Percentiles rank a stretch among this genome's conserved stretches.
phyloP scores from a whole-genome alignment of 1,140 invertebrate genomes.

The Magallana angulata region DNA sequence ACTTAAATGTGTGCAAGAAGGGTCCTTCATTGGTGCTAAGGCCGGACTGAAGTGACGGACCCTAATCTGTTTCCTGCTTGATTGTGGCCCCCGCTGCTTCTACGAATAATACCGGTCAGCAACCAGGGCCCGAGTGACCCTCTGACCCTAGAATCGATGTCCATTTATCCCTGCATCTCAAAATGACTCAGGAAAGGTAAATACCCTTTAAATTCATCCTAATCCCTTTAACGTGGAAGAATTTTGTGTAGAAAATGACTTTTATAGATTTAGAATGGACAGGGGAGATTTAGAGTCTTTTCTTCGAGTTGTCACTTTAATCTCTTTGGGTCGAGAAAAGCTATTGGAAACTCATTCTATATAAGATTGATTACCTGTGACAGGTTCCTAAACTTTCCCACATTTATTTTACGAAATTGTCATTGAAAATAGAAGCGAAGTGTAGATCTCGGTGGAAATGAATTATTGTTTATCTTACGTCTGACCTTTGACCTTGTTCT shows the following conservation, averaged over 20 bases:
- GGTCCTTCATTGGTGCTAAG: not conserved
- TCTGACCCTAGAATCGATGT: slow-evolving; percentile 31
- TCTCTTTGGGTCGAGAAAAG: not conserved
- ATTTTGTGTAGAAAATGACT: slow-evolving; percentile 20
- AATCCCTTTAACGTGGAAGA: not conserved
- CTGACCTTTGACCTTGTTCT: not conserved
- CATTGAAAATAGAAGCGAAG: not conserved
- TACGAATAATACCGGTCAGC: not conserved
- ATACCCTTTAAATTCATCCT: slow-evolving; percentile 9
- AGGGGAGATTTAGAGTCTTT: not conserved
- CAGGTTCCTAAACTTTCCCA: not conserved
- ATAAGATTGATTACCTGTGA: slow-evolving; percentile 8
- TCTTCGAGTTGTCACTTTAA: slow-evolving; percentile 14
- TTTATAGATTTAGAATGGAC: slow-evolving; percentile 36
- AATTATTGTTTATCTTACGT: not conserved
- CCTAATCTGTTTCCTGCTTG: slow-evolving; percentile 35
- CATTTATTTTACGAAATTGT: not conserved
- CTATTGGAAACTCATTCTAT: slow-evolving; percentile 8
- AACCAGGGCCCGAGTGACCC: not conserved
- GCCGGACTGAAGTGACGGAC: not conserved
- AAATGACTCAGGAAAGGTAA: slow-evolving; percentile 40
- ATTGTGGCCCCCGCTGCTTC: slow-evolving; percentile 13
- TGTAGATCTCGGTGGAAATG: not conserved
- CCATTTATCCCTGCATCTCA: slow-evolving; percentile 29
- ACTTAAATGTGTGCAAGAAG: slow-evolving; percentile 22